Evolutionary conservation across 1,140 invertebrate species (phyloP).

Genomic region (Calliphora vicina): DNA sequence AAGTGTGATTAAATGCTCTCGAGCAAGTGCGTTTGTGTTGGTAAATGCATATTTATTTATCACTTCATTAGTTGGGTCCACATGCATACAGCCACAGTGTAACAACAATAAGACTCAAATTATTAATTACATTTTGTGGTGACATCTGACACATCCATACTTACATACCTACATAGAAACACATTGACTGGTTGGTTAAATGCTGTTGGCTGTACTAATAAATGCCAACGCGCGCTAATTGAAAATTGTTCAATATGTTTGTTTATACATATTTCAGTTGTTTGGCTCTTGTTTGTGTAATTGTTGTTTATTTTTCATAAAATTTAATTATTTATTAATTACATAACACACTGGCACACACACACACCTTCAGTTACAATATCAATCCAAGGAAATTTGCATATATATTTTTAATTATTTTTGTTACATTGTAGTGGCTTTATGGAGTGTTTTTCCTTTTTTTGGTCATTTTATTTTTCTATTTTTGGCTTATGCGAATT

Average conservation of each 20-base stretch:
- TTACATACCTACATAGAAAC: background rate
- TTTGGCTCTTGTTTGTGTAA: too few species aligned
- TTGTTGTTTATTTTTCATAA: background rate
- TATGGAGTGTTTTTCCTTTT: too few species aligned
- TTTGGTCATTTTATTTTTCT: too few species aligned
- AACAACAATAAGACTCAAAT: background rate
- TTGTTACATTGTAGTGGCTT: too few species aligned
- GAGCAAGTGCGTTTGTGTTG: background rate
- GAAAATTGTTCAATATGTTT: conserved; percentile 10
- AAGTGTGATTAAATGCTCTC: conserved; percentile 6
- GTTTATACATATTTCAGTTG: background rate
- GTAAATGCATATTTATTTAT: background rate
- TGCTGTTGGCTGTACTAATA: background rate
- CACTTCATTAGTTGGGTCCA: background rate
- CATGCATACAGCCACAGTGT: background rate
- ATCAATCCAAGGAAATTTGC: background rate
- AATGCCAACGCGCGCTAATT: background rate
- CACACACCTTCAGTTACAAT: background rate
- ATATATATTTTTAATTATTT: background rate
- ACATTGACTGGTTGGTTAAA: background rate
- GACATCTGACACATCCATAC: background rate
- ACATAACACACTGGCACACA: background rate
- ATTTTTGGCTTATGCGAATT: background rate
- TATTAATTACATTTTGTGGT: conserved; percentile 14
- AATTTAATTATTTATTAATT: conserved; percentile 3